Percentiles rank a stretch among this genome's conserved stretches.
These are phyloP conservation scores for Heliocidaris erythrogramma DNA, from an alignment of 35 echinoderm and acorn worm species.

Conservation along the genomic window DNA sequence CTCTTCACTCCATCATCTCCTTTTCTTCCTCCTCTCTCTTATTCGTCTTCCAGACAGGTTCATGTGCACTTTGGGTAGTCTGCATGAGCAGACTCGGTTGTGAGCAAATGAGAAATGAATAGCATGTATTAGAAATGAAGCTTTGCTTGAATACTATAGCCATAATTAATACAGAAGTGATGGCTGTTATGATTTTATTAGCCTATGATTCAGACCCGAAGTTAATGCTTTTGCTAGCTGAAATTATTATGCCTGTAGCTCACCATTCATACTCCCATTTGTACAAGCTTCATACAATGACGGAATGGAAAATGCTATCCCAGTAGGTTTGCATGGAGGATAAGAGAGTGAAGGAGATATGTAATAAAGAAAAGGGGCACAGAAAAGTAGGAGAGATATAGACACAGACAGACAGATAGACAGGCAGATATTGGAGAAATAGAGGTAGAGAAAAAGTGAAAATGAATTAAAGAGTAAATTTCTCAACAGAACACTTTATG, in stretches of 20 bases:
- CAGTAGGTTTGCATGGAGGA: neutral
- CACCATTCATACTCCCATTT: too few species aligned
- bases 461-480: too few species aligned
- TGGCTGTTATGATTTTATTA: neutral
- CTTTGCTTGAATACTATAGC: neutral
- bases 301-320: neutral
- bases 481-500: too few species aligned
- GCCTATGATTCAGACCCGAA: neutral
- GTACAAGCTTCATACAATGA: too few species aligned
- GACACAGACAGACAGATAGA: neutral
- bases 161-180: neutral
- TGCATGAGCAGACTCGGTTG: neutral
- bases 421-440: neutral
- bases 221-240: too few species aligned
- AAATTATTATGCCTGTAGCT: too few species aligned
- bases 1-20: neutral
- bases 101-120: neutral
- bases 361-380: neutral
- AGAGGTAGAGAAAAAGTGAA: neutral
- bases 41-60: neutral
- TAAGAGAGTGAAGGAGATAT: neutral
- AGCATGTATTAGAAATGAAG: neutral
- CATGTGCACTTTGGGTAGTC: neutral
- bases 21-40: neutral
- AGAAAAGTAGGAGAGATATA: neutral